Conservation (phyloP, 1,140 invertebrate species). For the Bombus pascuorum region DNA sequence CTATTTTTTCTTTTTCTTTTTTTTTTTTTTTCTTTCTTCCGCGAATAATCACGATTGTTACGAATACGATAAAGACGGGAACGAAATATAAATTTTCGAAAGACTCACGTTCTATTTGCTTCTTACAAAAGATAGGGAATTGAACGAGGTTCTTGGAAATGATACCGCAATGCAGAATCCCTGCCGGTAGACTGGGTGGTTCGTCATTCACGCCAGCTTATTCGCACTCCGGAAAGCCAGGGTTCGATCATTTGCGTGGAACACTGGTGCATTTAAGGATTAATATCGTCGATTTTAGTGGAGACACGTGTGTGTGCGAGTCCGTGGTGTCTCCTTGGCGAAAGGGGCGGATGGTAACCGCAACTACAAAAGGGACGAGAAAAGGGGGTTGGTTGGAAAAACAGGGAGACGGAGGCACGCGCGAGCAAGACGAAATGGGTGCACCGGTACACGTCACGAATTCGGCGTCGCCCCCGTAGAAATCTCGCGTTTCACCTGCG, state of each 20-base stretch:
- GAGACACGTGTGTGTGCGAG: background rate
- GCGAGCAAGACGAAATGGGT: conserved; percentile 38
- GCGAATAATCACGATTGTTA: too few species aligned
- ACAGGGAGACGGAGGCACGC: background rate
- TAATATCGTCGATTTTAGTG: conserved; percentile 36
- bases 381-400: conserved; percentile 20
- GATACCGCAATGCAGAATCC: too few species aligned
- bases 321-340: background rate
- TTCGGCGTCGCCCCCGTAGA: conserved; percentile 57
- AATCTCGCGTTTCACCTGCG: conserved; percentile 70
- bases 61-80: too few species aligned
- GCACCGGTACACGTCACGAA: conserved; percentile 57
- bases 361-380: background rate
- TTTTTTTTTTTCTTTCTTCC: too few species aligned
- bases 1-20: too few species aligned
- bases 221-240: background rate
- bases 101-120: too few species aligned
- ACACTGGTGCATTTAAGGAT: conserved; percentile 31
- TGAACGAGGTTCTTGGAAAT: too few species aligned
- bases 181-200: background rate
- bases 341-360: background rate
- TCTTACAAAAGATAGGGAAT: too few species aligned
- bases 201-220: background rate
- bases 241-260: conserved; percentile 24
- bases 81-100: too few species aligned